Evolutionary conservation across 2,797 vertebrate genomes (phyloP), one percentile per base, ranked within the genome.

Genomic region (Spatula versicolor): DNA sequence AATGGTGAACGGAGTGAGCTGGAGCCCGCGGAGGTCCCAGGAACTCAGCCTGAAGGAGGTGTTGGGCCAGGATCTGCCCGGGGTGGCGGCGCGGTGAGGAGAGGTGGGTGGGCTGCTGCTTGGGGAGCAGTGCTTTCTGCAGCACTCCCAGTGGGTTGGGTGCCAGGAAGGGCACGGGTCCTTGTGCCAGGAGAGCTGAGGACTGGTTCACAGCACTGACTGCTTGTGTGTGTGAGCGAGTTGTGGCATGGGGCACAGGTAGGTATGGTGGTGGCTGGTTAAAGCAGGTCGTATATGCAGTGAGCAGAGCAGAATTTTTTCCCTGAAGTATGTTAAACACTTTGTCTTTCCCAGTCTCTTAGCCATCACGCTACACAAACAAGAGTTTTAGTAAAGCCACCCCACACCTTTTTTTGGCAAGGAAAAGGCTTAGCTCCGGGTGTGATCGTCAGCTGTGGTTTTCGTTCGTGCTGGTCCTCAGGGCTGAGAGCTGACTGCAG

Each of bases 371-470:
- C 28, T 68, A 22, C 20, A 2, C 6, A 4, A 13, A 33, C 33
- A 41, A 39, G 35, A 28, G 31, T 43, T 74, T 66, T 35, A 74
- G 9, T 37, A 35, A 55, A 90, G 35, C 22, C 4, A 18, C 30
- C 11, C 2, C 2, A 0, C 3, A 7, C 31, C 31, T 18, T 73
- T 69, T 66, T 31, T 16, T 39, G 37, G 67, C 13, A 46, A 45
- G 73, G 73, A 96, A n/a, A 72, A 88, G 76, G 30, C 62, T 23
- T 0, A 1, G 48, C 66, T 23, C 0, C 1, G 33, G 33, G 14
- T n/a, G 60, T 55, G 43, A 50, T 55, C 2, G 0, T 45, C 3
- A 0, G 6, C 14, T 17, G 7, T 71, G 59, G 6, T 19, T 35
- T 91, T 80, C 54, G 3, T 69, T 67, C 19, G 5, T 3, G 14